Evolutionary conservation across 2,888 invertebrate species (phyloP).

Genomic region (Epistrophe eligans): DNA sequence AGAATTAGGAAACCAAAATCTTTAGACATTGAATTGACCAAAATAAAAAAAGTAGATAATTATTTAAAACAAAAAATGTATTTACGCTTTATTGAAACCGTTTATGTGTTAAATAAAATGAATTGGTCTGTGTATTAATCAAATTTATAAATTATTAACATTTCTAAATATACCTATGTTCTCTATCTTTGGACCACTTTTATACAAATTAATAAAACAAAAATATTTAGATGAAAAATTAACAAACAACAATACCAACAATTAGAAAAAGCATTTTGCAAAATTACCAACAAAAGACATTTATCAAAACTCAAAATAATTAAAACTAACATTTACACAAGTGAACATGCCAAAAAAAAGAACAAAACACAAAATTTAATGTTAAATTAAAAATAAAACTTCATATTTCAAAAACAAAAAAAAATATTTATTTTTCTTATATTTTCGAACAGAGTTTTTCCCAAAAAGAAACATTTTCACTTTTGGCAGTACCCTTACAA

Average conservation of each 20-base stretch:
- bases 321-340: conserved; percentile 28
- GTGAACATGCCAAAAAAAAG: conserved; percentile 31
- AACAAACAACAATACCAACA: neutral
- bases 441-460: conserved; percentile 66
- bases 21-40: conserved; percentile 6
- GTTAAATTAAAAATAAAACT: neutral
- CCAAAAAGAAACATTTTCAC: conserved; percentile 72
- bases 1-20: neutral
- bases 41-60: neutral
- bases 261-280: conserved; percentile 12
- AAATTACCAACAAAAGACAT: conserved; percentile 13
- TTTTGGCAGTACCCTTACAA: conserved; percentile 72
- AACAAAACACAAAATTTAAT: neutral
- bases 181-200: conserved; percentile 70
- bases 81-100: conserved; percentile 37
- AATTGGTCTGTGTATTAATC: conserved; percentile 35
- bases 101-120: conserved; percentile 30
- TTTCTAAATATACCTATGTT: neutral
- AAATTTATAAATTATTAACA: conserved; percentile 3
- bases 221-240: conserved; percentile 41
- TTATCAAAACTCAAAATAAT: conserved; percentile 7
- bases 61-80: neutral
- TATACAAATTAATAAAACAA: conserved; percentile 52
- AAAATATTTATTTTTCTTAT: conserved; percentile 23
- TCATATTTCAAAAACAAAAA: conserved; percentile 2